Conservation (phyloP, 2,797 vertebrate species). For the Sarcoramphus papa region DNA sequence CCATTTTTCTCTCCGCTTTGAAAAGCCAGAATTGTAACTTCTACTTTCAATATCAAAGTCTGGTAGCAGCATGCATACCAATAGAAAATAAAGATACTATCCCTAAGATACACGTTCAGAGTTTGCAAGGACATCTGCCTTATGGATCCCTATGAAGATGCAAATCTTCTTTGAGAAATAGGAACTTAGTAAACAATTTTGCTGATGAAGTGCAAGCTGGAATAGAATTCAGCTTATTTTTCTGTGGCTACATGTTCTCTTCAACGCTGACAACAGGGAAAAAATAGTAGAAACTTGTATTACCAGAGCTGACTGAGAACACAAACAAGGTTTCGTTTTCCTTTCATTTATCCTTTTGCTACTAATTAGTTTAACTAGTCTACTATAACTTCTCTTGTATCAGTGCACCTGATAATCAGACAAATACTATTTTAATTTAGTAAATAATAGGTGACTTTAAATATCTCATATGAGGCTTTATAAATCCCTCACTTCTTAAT, state of each 20-base stretch:
- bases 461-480: background rate
- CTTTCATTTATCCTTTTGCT: background rate
- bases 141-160: background rate
- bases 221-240: background rate
- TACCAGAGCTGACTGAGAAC: background rate
- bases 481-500: background rate
- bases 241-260: background rate
- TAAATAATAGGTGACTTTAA: background rate
- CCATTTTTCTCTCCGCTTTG: background rate
- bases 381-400: background rate
- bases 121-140: background rate
- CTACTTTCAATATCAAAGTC: background rate
- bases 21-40: background rate
- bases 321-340: background rate
- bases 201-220: background rate
- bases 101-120: background rate
- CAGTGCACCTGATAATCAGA: background rate
- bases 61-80: background rate
- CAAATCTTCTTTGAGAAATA: background rate
- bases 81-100: background rate
- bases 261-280: background rate
- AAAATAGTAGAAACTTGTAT: background rate
- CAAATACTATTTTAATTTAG: background rate
- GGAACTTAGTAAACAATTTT: background rate
- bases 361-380: background rate